Evolutionary conservation across 2,113 vertebrate species (phyloP), one percentile per base, ranked within the genome.

Genomic region (Ptilorrhoa leucosticta): DNA sequence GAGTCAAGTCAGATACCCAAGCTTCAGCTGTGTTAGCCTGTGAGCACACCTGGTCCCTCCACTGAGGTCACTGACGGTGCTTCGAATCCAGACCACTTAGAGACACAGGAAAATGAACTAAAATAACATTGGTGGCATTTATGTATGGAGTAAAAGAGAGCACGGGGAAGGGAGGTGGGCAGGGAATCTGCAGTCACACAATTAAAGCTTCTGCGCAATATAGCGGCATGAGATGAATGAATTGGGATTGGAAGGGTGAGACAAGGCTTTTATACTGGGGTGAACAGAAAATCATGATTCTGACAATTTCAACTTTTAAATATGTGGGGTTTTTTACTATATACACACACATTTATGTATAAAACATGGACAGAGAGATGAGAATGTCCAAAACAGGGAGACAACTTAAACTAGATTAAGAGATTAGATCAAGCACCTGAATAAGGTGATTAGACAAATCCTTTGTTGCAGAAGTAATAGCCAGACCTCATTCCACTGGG

Each of bases 11-110:
- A 89, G 51, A 75, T 42, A 15, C 16, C 24, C 35, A 33, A 26
- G 18, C 10, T 84, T 53, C 64, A 51, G 18, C 45, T 47, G 21
- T 31, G 33, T 61, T 31, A 23, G 24, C 28, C 40, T 65, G 47
- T 0, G 1, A 57, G 20, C n/a, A 8, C 7, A 1, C 13, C 45
- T 77, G 30, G 8, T 79, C 33, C 33, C 10, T 58, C 11, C 2
- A 19, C 47, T 42, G 56, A 65, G 48, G 23, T 48, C 5, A 2
- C 17, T 28, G 19, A 27, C 31, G 44, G 19, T 33, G 17, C 64
- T 87, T 91, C 21, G 8, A 78, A 51, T 40, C 48, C 44, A 79
- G 69, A 54, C 13, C 8, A 31, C 8, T 50, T 11, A 70, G 11
- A 66, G 35, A 27, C 70, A 56, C 42, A 65, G 47, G 22, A 65